Base-by-base conservation (phyloP, 2,797 vertebrate genomes). In the Bradypus variegatus region DNA sequence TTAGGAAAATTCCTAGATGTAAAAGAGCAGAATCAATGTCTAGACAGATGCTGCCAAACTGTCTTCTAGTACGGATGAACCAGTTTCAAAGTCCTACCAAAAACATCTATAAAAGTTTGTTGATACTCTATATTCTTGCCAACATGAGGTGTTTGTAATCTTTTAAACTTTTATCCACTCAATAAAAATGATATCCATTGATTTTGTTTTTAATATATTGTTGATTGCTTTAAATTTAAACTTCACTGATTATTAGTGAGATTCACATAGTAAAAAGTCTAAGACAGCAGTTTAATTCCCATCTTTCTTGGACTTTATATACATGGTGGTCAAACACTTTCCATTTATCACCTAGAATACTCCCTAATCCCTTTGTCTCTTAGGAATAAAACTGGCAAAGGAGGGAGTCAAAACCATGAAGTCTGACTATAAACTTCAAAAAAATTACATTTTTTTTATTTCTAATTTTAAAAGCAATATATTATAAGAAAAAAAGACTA, bases 401-500 rank as follows among this genome's bases (percentile, higher is more conserved):
- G 72, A 88, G 82, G 41, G 58, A 81, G 31, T 90, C 62, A 90
- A 93, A 84, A 73, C 65, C 8, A 55, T 33, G 8, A 83, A 27
- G 19, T 64, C 31, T 73, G 41, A 89, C 45, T 62, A 82, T 55
- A n/a, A 93, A 87, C 48, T 41, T 85, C 78, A 89, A 75, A 62
- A 25, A 36, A 79, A 75, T 79, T 78, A 80, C 2, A 69, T 77
- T 79, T 41, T 91, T 82, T 82, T 81, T 62, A 60, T 65, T 92
- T 86, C 80, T 95, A 92, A 77, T 80, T 67, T 86, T 86, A 78
- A 91, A 62, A 75, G 77, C 41, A 91, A 45, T 33, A 67, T 70
- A 36, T 36, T 60, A n/a, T 78, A 21, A 64, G 45, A 70, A 81
- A 76, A 50, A 70, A 86, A 92, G 73, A 82, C 25, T 78, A 12